Evolutionary conservation across 2,888 invertebrate species (phyloP).

Genomic region (Parochlus steinenii): DNA sequence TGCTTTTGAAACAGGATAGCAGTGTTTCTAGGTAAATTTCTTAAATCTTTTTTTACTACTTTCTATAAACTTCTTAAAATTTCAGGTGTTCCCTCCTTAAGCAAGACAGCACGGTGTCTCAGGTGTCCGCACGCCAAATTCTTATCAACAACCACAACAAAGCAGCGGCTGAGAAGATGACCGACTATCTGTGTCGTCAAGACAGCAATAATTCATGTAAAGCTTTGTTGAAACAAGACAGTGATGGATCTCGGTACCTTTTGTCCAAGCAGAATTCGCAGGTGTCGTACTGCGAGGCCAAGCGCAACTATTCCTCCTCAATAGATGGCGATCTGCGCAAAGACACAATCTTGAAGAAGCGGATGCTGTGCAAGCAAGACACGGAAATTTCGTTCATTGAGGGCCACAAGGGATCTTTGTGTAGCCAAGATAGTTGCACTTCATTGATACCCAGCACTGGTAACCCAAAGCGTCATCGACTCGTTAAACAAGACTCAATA

Average conservation of each 20-base stretch:
- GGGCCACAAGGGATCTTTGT: slow-evolving; percentile 15
- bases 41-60: too few species aligned
- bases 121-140: slow-evolving; percentile 16
- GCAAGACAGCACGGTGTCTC: slow-evolving; percentile 30
- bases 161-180: slow-evolving; percentile 8
- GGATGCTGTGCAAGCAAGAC: slow-evolving; percentile 20
- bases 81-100: slow-evolving; percentile 30
- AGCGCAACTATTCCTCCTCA: slow-evolving; percentile 19
- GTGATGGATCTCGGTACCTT: slow-evolving; percentile 28
- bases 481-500: slow-evolving; percentile 30
- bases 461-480: slow-evolving; percentile 27
- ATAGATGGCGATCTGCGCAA: slow-evolving; percentile 18
- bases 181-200: slow-evolving; percentile 15
- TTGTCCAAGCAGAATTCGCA: slow-evolving; percentile 30
- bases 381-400: slow-evolving; percentile 21
- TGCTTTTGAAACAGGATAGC: slow-evolving; percentile 17
- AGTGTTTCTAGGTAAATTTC: slow-evolving; percentile 19
- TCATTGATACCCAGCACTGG: slow-evolving; percentile 17
- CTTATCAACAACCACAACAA: slow-evolving; percentile 8
- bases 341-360: slow-evolving; percentile 22
- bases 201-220: slow-evolving; percentile 28
- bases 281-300: slow-evolving; percentile 29
- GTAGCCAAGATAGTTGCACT: slow-evolving; percentile 19
- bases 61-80: too few species aligned
- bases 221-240: slow-evolving; percentile 28